Percentiles rank a stretch among this genome's conserved stretches.
Conservation (phyloP, 2,797 vertebrate species). For the Morus bassanus region DNA sequence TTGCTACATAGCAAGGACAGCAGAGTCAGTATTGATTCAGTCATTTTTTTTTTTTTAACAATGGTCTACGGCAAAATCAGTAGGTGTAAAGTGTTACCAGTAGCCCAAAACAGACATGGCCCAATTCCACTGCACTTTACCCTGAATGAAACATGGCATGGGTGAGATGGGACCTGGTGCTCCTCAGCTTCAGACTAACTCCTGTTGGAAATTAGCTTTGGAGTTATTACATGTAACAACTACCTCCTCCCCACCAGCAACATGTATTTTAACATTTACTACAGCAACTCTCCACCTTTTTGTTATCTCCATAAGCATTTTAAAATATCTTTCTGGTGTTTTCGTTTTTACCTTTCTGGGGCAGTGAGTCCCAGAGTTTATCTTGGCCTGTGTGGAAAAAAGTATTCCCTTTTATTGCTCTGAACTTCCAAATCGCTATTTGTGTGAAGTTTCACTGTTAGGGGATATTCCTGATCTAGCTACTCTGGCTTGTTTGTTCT, state of each 20-base stretch:
- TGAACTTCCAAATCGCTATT: neutral
- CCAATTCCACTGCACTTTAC: neutral
- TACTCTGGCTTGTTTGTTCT: neutral
- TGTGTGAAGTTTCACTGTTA: neutral
- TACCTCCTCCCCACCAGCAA: neutral
- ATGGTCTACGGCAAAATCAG: neutral
- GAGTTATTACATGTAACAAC: neutral
- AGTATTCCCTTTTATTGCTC: neutral
- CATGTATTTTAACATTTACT: neutral
- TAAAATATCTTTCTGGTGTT: neutral
- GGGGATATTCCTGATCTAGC: neutral
- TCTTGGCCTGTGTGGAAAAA: neutral
- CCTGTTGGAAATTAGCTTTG: neutral
- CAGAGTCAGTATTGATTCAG: neutral
- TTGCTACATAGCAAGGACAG: neutral
- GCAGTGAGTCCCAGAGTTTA: neutral
- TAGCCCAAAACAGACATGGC: neutral
- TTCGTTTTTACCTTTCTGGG: neutral
- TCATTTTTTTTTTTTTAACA: neutral
- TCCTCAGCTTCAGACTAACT: neutral
- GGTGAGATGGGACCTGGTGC: neutral
- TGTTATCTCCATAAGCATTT: neutral
- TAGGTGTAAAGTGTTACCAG: neutral
- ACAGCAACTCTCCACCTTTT: neutral
- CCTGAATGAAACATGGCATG: fast-evolving